Evolutionary conservation across 2,797 vertebrate genomes (phyloP).

Genomic region (Sebastes trivittatus): DNA sequence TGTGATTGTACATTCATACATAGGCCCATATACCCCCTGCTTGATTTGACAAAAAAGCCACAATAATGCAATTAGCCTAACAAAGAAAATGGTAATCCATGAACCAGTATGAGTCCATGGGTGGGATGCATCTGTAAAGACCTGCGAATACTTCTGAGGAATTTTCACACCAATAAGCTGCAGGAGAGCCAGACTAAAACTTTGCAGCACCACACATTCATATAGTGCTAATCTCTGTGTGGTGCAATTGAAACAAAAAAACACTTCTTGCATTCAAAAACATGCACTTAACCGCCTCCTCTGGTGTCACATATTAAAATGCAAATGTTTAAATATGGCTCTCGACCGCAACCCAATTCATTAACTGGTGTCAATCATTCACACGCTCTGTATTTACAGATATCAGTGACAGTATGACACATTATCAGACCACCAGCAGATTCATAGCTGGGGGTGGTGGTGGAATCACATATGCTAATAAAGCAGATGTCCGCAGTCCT

Average conservation of each 20-base stretch:
- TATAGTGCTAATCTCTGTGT: conserved; percentile 33
- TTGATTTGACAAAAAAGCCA: conserved; percentile 47
- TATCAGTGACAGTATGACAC: conserved; percentile 54
- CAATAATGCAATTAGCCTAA: conserved; percentile 78
- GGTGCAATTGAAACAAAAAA: conserved; percentile 9
- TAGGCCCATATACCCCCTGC: conserved; percentile 29
- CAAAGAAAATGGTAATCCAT: conserved; percentile 78
- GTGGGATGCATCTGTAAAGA: conserved; percentile 80
- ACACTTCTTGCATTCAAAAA: conserved; percentile 32
- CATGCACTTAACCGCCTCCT: background rate
- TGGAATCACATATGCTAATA: conserved; percentile 82
- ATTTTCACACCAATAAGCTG: conserved; percentile 78
- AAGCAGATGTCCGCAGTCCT: conserved; percentile 83
- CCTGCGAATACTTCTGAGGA: conserved; percentile 67
- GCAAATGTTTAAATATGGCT: background rate
- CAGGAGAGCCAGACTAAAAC: conserved; percentile 61
- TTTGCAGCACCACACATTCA: conserved; percentile 37
- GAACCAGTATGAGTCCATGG: conserved; percentile 67
- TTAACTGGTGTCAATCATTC: background rate
- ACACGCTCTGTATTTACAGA: conserved; percentile 38
- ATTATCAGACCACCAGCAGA: conserved; percentile 82
- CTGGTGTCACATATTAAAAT: background rate
- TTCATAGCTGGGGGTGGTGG: conserved; percentile 71
- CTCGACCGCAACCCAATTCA: background rate
- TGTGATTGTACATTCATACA: conserved; percentile 49